Evolutionary conservation across 2,797 vertebrate species (phyloP).

Genomic region (Brotula barbata): DNA sequence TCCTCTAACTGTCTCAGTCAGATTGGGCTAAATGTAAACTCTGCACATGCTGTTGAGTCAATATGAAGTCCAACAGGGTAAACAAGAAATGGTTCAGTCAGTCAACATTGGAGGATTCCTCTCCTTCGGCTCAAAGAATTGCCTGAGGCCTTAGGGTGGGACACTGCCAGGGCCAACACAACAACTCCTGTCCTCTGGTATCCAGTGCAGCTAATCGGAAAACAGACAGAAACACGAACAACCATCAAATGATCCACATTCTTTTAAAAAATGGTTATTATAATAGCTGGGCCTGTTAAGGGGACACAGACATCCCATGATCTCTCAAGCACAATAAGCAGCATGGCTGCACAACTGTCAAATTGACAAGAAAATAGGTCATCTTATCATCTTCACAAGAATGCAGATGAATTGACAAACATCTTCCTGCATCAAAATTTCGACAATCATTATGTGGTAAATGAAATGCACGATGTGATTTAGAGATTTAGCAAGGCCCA

Average conservation of each 20-base stretch:
- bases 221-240: conserved; percentile 2
- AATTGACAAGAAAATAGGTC: not conserved
- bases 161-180: conserved; percentile 35
- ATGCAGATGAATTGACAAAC: not conserved
- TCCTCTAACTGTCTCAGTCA: conserved; percentile 11
- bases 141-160: conserved; percentile 56
- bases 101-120: conserved; percentile 43
- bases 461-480: not conserved
- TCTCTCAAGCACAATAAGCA: not conserved
- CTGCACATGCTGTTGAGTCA: conserved; percentile 44
- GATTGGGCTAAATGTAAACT: conserved; percentile 25
- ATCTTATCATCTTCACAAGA: not conserved
- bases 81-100: conserved; percentile 61
- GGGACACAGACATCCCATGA: not conserved
- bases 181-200: conserved; percentile 32
- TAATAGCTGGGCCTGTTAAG: not conserved
- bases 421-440: not conserved
- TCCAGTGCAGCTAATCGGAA: conserved; percentile 21
- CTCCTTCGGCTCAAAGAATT: conserved; percentile 21
- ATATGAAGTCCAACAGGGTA: conserved; percentile 65
- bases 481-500: not conserved
- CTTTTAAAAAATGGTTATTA: not conserved
- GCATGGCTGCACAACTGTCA: not conserved
- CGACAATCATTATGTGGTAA: not conserved
- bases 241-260: not conserved